phyloP scores from a whole-genome alignment of 1,140 invertebrate species.

The Vanessa tameamea region DNA sequence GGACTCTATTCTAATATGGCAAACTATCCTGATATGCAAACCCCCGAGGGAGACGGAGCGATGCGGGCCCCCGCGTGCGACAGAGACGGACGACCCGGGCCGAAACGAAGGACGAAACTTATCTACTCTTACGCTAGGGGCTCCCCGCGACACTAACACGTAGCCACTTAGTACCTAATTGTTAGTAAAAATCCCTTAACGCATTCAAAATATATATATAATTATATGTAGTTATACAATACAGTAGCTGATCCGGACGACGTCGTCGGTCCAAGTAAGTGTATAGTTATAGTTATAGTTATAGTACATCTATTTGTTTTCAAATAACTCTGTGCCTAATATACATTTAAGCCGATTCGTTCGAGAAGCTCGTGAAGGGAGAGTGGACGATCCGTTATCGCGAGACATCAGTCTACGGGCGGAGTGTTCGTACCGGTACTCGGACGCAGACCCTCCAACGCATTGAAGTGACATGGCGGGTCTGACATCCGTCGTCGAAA shows the following conservation, averaged over 20 bases:
- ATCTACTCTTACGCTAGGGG: conserved; percentile 42
- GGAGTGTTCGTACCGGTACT: conserved; percentile 53
- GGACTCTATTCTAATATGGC: conserved; percentile 72
- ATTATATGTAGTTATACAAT: conserved; percentile 56
- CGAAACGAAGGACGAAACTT: conserved; percentile 42
- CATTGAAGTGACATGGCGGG: conserved; percentile 11
- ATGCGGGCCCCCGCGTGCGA: conserved; percentile 38
- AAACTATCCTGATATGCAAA: conserved; percentile 73
- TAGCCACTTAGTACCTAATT: conserved; percentile 74
- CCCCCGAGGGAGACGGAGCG: conserved; percentile 47
- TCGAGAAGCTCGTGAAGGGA: conserved; percentile 73
- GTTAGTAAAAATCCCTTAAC: conserved; percentile 80
- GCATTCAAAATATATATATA: conserved; percentile 79
- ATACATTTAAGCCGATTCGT: conserved; percentile 76
- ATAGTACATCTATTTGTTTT: conserved; percentile 72
- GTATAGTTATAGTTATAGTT: conserved; percentile 75
- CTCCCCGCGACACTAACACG: conserved; percentile 50
- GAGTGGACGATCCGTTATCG: conserved; percentile 60
- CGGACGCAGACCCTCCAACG: too few relatives aligned
- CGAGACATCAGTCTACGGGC: conserved; percentile 44
- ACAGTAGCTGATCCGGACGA: conserved; percentile 67
- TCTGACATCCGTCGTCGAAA: neutral
- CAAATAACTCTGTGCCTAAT: conserved; percentile 78
- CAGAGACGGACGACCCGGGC: conserved; percentile 40
- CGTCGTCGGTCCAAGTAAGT: conserved; percentile 67